Conservation (phyloP, 1,140 invertebrate species). For the Ylistrum balloti region DNA sequence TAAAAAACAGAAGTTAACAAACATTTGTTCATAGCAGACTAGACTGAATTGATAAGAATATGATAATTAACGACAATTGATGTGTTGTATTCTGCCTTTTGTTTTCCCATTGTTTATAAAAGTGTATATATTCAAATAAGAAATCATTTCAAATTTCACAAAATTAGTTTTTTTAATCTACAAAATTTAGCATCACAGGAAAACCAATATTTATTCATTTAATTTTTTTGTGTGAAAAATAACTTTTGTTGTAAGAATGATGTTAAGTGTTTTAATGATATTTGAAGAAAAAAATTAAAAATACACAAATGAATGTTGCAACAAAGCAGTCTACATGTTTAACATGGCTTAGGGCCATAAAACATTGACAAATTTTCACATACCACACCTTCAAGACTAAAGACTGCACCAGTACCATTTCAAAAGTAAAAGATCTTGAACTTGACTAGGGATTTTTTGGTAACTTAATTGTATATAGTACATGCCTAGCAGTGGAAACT, state of each 20-base stretch:
- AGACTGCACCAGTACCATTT: background rate
- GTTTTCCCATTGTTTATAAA: background rate
- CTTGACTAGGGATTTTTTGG: conserved; percentile 5
- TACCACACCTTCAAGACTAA: background rate
- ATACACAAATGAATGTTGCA: too few relatives aligned
- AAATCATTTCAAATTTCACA: background rate
- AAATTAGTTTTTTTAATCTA: background rate
- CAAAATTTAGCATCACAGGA: background rate
- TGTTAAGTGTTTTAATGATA: background rate
- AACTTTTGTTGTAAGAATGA: too few relatives aligned
- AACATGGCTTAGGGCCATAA: background rate
- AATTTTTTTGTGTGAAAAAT: background rate
- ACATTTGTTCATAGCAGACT: conserved; percentile 24
- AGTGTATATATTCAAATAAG: background rate
- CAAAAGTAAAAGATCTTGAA: background rate
- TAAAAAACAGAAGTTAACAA: background rate
- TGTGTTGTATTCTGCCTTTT: background rate
- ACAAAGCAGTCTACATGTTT: too few relatives aligned
- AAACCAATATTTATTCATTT: background rate
- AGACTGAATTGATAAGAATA: background rate
- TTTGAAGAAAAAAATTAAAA: background rate
- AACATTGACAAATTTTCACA: background rate
- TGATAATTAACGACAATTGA: background rate
- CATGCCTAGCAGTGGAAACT: background rate
- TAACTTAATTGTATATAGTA: background rate